Evolutionary conservation across 2,888 invertebrate genomes (phyloP).

Genomic region (Shargacucullia verbasci): DNA sequence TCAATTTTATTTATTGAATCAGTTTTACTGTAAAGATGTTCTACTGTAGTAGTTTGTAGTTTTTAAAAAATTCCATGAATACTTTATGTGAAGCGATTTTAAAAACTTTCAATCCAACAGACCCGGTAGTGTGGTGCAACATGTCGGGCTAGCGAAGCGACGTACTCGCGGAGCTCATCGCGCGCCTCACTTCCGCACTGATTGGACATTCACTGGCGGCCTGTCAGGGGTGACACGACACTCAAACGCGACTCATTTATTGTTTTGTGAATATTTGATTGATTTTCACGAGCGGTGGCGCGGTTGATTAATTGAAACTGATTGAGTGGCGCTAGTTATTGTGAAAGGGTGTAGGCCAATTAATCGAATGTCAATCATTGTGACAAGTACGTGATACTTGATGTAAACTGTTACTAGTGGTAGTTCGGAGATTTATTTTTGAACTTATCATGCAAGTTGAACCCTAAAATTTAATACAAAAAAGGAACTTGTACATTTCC

Average conservation of each 20-base stretch:
- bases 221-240: background rate
- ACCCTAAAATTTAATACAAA: too few species aligned
- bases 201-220: slow-evolving; percentile 9
- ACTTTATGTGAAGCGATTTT: too few species aligned
- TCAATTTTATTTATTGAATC: slow-evolving; percentile 11
- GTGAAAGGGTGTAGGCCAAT: slow-evolving; percentile 18
- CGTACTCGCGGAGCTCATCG: too few species aligned
- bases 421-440: background rate
- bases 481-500: slow-evolving; percentile 14
- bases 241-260: too few species aligned
- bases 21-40: too few species aligned
- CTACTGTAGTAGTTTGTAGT: too few species aligned
- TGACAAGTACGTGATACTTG: slow-evolving; percentile 13
- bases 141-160: too few species aligned
- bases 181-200: too few species aligned
- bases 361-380: slow-evolving; percentile 44
- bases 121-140: too few species aligned
- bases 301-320: slow-evolving; percentile 10
- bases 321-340: slow-evolving; percentile 24
- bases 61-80: too few species aligned
- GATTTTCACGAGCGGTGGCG: slow-evolving; percentile 13
- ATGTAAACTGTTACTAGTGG: slow-evolving; percentile 2
- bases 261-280: slow-evolving; percentile 13
- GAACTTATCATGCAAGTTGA: too few species aligned
- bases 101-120: too few species aligned